Percentiles rank a stretch among this genome's conserved stretches.
Conservation (phyloP, 2,113 vertebrate genomes). For the Anoura caudifer region DNA sequence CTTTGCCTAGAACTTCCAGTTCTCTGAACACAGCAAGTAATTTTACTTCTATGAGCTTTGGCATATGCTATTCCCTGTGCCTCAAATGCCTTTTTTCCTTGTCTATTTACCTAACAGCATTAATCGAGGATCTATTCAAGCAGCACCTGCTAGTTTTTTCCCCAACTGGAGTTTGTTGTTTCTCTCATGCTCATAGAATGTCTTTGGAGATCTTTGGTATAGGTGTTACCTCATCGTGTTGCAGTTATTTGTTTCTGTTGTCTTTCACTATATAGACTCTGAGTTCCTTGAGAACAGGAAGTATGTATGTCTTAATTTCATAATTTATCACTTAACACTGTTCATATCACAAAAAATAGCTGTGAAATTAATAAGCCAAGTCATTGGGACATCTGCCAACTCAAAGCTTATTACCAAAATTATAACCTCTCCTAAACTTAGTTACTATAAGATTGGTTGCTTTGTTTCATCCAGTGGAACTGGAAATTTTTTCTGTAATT, state of each 20-base stretch:
- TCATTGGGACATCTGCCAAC: not conserved
- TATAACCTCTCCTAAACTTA: not conserved
- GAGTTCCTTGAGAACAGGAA: constrained; percentile 21
- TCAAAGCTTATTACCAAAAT: not conserved
- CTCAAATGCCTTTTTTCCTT: not conserved
- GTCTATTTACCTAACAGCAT: not conserved
- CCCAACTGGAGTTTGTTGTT: not conserved
- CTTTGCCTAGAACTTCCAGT: not conserved
- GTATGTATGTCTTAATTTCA: not conserved
- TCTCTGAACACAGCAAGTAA: not conserved
- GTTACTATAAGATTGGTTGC: not conserved
- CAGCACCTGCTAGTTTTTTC: not conserved
- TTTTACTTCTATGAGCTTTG: not conserved
- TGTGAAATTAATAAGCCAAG: not conserved
- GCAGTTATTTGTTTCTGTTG: not conserved
- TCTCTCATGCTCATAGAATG: not conserved
- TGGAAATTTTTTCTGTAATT: constrained; percentile 4
- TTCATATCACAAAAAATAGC: not conserved
- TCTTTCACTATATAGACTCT: not conserved
- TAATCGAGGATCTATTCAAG: constrained; percentile 16
- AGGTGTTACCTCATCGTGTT: not conserved
- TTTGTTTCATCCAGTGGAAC: not conserved
- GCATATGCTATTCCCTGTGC: not conserved
- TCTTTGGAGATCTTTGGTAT: not conserved
- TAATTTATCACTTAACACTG: not conserved